These are phyloP conservation scores for Drosophila atripex DNA, from an alignment of 2,888 invertebrate genomes.

Conservation along the genomic window DNA sequence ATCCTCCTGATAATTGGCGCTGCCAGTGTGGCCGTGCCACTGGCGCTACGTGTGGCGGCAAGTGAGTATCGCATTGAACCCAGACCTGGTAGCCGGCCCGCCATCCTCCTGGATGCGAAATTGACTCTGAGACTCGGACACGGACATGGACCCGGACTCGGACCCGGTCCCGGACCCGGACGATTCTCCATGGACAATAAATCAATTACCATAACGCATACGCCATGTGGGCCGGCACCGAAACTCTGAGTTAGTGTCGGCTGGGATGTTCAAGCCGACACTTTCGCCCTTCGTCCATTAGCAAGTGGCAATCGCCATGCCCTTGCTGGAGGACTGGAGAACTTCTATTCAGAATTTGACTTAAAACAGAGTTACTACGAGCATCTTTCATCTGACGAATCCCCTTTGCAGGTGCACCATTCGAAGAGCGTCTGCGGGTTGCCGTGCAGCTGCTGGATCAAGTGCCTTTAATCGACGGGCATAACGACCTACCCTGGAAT, in stretches of 20 bases:
- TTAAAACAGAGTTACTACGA: not conserved
- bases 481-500: conserved; percentile 96
- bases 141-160: not conserved
- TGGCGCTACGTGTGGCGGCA: conserved; percentile 90
- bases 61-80: conserved; percentile 76
- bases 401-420: conserved; percentile 86
- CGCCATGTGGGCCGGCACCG: conserved; percentile 53
- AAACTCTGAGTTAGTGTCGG: conserved; percentile 24
- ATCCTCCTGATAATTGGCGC: conserved; percentile 91
- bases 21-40: conserved; percentile 91
- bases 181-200: conserved; percentile 60
- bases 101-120: conserved; percentile 5
- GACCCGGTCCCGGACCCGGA: not conserved
- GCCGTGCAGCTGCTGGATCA: conserved; percentile 90
- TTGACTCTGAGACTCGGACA: conserved; percentile 1
- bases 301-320: conserved; percentile 33
- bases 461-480: conserved; percentile 92
- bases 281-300: conserved; percentile 32
- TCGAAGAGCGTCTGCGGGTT: conserved; percentile 90
- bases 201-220: conserved; percentile 77
- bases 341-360: not conserved
- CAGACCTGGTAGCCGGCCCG: not conserved
- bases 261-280: conserved; percentile 37
- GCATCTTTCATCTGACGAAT: not conserved
- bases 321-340: conserved; percentile 1